Percentiles rank a stretch among this genome's conserved stretches.
Evolutionary conservation across 2,888 invertebrate species (phyloP).

Genomic region (Deilephila porcellus): DNA sequence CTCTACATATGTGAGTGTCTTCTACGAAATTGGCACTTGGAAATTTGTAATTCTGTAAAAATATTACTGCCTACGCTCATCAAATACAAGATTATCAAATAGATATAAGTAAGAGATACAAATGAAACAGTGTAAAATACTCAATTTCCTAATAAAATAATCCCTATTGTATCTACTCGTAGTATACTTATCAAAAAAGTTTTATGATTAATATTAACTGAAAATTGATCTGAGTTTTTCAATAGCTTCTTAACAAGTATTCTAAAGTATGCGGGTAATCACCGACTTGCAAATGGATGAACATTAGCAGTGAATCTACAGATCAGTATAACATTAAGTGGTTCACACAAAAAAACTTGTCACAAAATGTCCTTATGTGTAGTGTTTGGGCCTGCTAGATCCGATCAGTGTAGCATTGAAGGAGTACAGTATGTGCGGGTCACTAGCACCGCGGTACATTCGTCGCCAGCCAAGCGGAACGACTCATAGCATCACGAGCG

Average conservation of each 20-base stretch:
- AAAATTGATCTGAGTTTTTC: not conserved
- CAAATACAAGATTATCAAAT: too few species aligned
- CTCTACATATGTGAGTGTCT: not conserved
- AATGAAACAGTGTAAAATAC: too few species aligned
- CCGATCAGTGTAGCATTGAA: constrained; percentile 58
- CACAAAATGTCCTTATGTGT: constrained; percentile 57
- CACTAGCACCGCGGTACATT: constrained; percentile 64
- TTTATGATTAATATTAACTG: not conserved
- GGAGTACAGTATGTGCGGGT: constrained; percentile 72
- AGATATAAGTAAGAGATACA: too few species aligned
- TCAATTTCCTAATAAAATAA: too few species aligned
- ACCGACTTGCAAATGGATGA: constrained; percentile 57
- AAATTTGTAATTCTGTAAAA: too few species aligned
- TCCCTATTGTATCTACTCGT: too few species aligned
- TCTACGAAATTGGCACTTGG: not conserved
- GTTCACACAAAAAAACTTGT: constrained; percentile 12
- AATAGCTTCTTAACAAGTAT: not conserved
- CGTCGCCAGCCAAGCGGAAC: constrained; percentile 69
- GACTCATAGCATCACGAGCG: constrained; percentile 52
- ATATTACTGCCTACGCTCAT: too few species aligned
- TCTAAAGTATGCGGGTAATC: constrained; percentile 67
- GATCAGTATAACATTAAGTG: constrained; percentile 23
- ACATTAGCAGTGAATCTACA: constrained; percentile 26
- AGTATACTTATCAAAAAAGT: too few species aligned
- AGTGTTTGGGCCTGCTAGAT: constrained; percentile 68